These are phyloP conservation scores for Hoplias malabaricus DNA, from an alignment of 2,113 vertebrate species.

Conservation along the genomic window DNA sequence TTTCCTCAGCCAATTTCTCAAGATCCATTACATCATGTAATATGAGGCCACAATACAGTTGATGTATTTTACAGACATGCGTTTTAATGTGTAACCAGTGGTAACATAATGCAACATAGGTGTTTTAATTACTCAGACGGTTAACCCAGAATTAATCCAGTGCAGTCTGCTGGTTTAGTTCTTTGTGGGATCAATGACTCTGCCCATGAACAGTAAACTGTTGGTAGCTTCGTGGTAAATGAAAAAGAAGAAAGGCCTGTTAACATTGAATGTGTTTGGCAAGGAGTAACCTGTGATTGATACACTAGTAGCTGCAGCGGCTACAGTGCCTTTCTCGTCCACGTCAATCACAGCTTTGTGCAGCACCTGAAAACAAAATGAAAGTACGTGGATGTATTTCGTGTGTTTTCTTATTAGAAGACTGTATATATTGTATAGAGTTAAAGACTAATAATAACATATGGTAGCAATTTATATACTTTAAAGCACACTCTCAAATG, in stretches of 20 bases:
- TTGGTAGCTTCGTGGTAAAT: slow-evolving; percentile 85
- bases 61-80: too few relatives aligned
- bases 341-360: slow-evolving; percentile 86
- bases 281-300: slow-evolving; percentile 79
- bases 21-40: too few relatives aligned
- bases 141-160: background rate
- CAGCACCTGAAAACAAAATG: slow-evolving; percentile 72
- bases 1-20: too few relatives aligned
- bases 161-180: slow-evolving; percentile 2
- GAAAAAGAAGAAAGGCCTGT: slow-evolving; percentile 87
- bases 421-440: too few relatives aligned
- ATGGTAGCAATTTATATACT: background rate
- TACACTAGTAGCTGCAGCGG: slow-evolving; percentile 69
- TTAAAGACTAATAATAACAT: too few relatives aligned
- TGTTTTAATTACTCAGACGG: too few relatives aligned
- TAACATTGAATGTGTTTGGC: slow-evolving; percentile 73
- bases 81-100: too few relatives aligned
- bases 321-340: slow-evolving; percentile 84
- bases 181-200: slow-evolving; percentile 82
- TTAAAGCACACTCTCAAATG: background rate
- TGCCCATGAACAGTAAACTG: slow-evolving; percentile 86
- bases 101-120: too few relatives aligned
- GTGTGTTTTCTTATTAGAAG: background rate
- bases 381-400: background rate
- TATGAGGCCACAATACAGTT: too few relatives aligned